These are phyloP conservation scores for Verasper variegatus DNA, from an alignment of 2,113 vertebrate genomes.

Conservation along the genomic window DNA sequence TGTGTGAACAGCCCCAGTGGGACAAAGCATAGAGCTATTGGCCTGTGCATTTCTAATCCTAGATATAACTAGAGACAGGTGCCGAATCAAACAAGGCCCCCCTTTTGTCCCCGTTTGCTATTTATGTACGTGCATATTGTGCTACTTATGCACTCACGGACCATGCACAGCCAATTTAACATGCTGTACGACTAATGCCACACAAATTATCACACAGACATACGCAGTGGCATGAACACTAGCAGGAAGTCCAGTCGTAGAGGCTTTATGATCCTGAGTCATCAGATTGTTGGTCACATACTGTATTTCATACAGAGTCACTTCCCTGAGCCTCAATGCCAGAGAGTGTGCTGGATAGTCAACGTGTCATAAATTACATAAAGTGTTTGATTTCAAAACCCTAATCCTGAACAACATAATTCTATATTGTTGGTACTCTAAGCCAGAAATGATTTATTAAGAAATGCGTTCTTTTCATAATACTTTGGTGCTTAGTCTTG, in stretches of 20 bases:
- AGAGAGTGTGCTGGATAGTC: neutral
- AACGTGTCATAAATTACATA: neutral
- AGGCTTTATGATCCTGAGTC: constrained; percentile 55
- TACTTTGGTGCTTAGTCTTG: neutral
- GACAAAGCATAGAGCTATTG: constrained; percentile 20
- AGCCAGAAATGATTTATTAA: neutral
- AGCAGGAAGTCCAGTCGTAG: constrained; percentile 65
- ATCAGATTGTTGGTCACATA: constrained; percentile 32
- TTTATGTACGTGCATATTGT: constrained; percentile 44
- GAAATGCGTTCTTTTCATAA: neutral
- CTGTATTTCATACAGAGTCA: constrained; percentile 26
- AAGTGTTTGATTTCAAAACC: constrained; percentile 18
- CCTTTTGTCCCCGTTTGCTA: constrained; percentile 59
- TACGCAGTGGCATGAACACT: constrained; percentile 20
- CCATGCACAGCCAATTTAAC: neutral
- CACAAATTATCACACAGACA: neutral
- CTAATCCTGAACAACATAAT: neutral
- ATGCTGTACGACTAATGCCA: neutral
- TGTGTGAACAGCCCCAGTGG: neutral
- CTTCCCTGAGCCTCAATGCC: constrained; percentile 4
- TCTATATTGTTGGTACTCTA: neutral
- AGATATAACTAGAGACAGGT: constrained; percentile 67
- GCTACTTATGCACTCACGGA: neutral
- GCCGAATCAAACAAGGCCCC: constrained; percentile 49
- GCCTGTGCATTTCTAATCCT: constrained; percentile 61